A percentile compares a stretch with the other conserved stretches of the same genome.
Conservation (phyloP, 1,140 invertebrate genomes). For the Drosophila yakuba region DNA sequence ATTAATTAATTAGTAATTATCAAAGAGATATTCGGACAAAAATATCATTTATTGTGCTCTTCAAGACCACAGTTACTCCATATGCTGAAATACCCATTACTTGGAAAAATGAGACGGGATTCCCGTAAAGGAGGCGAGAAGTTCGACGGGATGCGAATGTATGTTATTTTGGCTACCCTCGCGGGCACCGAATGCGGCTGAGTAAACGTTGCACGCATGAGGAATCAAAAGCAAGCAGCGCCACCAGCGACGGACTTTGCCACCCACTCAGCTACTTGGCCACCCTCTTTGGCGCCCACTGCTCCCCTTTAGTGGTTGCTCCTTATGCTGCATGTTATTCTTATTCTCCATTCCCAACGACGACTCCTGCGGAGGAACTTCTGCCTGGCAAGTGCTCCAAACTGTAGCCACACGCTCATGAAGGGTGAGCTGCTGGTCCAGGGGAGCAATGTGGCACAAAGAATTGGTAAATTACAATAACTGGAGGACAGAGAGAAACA, state of each 20-base stretch:
- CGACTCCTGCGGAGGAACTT: slow-evolving; percentile 7
- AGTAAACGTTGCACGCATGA: slow-evolving; percentile 74
- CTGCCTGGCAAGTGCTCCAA: slow-evolving; percentile 21
- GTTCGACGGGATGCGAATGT: slow-evolving; percentile 3
- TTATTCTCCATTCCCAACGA: slow-evolving; percentile 11
- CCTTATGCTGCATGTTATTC: slow-evolving; percentile 41
- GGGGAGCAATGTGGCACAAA: slow-evolving; percentile 13
- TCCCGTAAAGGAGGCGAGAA: slow-evolving; percentile 4
- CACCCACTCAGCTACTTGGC: slow-evolving; percentile 1
- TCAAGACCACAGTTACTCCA: background rate
- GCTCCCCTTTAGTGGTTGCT: slow-evolving; percentile 36
- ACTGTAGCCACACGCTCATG: slow-evolving; percentile 35
- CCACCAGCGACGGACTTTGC: slow-evolving; percentile 7
- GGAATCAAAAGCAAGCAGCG: slow-evolving; percentile 70
- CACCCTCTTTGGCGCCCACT: background rate
- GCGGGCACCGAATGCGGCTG: slow-evolving; percentile 48
- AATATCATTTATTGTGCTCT: background rate
- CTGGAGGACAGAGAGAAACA: background rate
- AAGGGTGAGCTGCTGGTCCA: background rate
- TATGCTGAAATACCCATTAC: slow-evolving; percentile 2
- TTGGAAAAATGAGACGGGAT: slow-evolving; percentile 3
- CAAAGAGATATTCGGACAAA: too few relatives aligned
- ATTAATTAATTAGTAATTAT: too few relatives aligned
- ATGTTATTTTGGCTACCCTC: slow-evolving; percentile 59
- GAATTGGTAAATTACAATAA: slow-evolving; percentile 60